Base-by-base conservation (phyloP, 1,140 invertebrate species). In the Stenopsyche tienmushanensis region DNA sequence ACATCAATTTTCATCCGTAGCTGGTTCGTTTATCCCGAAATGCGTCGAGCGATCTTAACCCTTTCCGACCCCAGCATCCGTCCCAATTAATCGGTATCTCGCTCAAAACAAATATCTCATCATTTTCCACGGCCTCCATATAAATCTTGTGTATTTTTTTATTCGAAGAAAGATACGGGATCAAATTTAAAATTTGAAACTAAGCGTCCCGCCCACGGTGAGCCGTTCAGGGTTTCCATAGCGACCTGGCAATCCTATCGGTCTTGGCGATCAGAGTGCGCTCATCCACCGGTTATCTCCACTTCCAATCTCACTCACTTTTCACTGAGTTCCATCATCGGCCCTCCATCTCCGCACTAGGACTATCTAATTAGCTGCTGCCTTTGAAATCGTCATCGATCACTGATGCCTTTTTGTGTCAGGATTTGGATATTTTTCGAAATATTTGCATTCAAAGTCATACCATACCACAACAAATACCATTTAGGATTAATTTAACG, bases 111-210 rank as follows among this genome's bases (percentile, higher is more conserved):
- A n/a, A n/a, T n/a, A n/a, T n/a, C n/a, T n/a, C n/a, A n/a, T n/a
- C n/a, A n/a, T n/a, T n/a, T n/a, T n/a, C n/a, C n/a, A n/a, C n/a
- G n/a, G n/a, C n/a, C n/a, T n/a, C n/a, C n/a, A n/a, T n/a, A n/a
- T n/a, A n/a, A n/a, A n/a, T n/a, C n/a, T n/a, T n/a, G n/a, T n/a
- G n/a, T n/a, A n/a, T n/a, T n/a, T n/a, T n/a, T n/a, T n/a, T n/a
- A n/a, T n/a, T n/a, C 15, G 50, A 17, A 13, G 50, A 23, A 25
- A 53, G 50, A 53, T 53, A 53, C 50, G 50, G 50, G 23, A 53
- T 53, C 50, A 53, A 53, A 53, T 53, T 53, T 53, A 25, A 53
- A 53, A 53, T 53, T 53, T 53, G 50, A 53, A 53, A 53, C n/a
- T n/a, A n/a, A n/a, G 23, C 29, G 50, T 53, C 53, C 53, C 53